Evolutionary conservation across 2,888 invertebrate species (phyloP).

Genomic region (Hanleya hanleyi): DNA sequence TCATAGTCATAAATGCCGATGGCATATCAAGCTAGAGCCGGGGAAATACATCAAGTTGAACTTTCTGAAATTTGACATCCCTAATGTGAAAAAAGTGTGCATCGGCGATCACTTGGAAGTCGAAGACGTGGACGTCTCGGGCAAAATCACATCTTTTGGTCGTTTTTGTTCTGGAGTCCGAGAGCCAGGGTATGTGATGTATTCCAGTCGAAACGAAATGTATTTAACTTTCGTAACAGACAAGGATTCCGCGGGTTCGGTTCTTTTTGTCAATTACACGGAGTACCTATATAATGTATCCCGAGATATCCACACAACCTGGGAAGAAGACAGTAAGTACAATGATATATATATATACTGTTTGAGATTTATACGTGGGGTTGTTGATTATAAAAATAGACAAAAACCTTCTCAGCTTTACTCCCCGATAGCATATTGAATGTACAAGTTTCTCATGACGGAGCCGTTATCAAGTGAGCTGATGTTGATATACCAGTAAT

Average conservation of each 20-base stretch:
- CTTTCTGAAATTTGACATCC: constrained; percentile 57
- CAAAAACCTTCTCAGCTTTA: too few species aligned
- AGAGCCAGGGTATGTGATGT: constrained; percentile 44
- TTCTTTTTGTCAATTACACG: constrained; percentile 48
- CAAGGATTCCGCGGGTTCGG: constrained; percentile 45
- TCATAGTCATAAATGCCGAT: constrained; percentile 54
- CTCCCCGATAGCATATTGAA: too few species aligned
- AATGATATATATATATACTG: too few species aligned
- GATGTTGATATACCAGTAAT: too few species aligned
- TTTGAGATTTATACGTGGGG: too few species aligned
- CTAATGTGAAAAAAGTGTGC: constrained; percentile 8
- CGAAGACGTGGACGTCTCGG: constrained; percentile 56
- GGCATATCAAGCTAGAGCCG: constrained; percentile 52
- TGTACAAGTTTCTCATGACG: too few species aligned
- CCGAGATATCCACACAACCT: neutral
- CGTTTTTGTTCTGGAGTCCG: constrained; percentile 50
- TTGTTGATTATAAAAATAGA: too few species aligned
- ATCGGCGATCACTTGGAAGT: constrained; percentile 24
- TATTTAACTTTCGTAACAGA: constrained; percentile 54
- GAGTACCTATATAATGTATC: constrained; percentile 3
- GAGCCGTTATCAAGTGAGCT: too few species aligned
- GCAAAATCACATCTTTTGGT: constrained; percentile 46
- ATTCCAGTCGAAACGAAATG: constrained; percentile 56
- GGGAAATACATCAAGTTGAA: constrained; percentile 55
- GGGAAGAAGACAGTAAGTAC: neutral